A percentile compares a stretch with the other conserved stretches of the same genome.
These are phyloP conservation scores for Chascanopsetta lugubris DNA, from an alignment of 2,113 vertebrate species.

Conservation along the genomic window DNA sequence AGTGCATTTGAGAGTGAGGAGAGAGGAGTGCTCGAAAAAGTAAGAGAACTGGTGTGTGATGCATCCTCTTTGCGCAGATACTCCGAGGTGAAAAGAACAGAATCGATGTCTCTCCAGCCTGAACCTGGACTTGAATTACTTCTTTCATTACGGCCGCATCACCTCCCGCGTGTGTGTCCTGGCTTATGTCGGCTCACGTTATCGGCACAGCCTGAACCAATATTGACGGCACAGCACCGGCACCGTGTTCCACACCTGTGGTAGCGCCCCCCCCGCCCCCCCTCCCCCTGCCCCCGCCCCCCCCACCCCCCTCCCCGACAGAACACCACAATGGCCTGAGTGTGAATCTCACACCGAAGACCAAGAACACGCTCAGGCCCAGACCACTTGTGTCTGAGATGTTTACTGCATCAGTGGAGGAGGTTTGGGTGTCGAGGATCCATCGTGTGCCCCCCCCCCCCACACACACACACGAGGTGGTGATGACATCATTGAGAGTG, in stretches of 20 bases:
- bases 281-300: too few species aligned
- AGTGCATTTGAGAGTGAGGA: background rate
- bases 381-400: too few species aligned
- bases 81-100: constrained; percentile 1
- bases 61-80: background rate
- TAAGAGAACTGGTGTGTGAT: constrained; percentile 11
- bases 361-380: too few species aligned
- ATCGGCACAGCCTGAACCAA: background rate
- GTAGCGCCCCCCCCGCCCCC: too few species aligned
- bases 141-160: constrained; percentile 18
- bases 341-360: too few species aligned
- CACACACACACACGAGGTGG: too few species aligned
- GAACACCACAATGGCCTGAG: too few species aligned
- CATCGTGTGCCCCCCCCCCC: too few species aligned
- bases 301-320: too few species aligned
- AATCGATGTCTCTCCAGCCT: constrained; percentile 1
- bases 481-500: too few species aligned
- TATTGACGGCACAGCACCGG: background rate
- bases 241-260: background rate
- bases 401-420: too few species aligned
- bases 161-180: background rate
- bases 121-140: background rate
- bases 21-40: background rate
- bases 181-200: background rate
- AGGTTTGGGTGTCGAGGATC: too few species aligned